Base-by-base conservation (phyloP, 2,113 vertebrate species). In the Entomyzon cyanotis region DNA sequence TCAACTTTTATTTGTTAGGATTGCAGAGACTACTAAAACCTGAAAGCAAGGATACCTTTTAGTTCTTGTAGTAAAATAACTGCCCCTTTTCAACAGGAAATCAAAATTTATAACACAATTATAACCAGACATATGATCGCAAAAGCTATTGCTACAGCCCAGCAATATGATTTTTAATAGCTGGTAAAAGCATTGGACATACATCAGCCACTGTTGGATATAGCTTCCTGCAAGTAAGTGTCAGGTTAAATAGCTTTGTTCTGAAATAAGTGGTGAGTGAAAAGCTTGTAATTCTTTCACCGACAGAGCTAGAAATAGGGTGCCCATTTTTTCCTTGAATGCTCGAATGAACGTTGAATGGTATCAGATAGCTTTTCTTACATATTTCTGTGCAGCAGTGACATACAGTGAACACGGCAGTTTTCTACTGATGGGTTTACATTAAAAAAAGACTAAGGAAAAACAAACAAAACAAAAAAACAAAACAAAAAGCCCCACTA, bases 201-300 rank as follows among this genome's bases (percentile, higher is more conserved):
- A 77, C 39, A 88, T 84, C 55, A 92, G 68, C 65, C 87, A 28
- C 37, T 59, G 62, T 37, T 62, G 17, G 28, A 39, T 67, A 75
- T 58, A 86, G 46, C 62, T 91, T 75, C 56, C 88, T 89, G 25
- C 5, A 27, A 93, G 63, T n/a, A 93, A 75, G 13, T 74, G 52
- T 81, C 77, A 97, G 68, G 50, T 90, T 81, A 94, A 87, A 86
- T 56, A 53, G n/a, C 33, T 89, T 79, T 95, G 35, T 75, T 78
- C 83, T 79, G 41, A 69, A 92, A 76, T 90, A 70, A 94, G 27
- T 12, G 33, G 55, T 21, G 60, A 94, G 47, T 80, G 62, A 79
- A 95, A 96, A 55, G 64, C 53, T 91, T 47, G 1, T 88, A 84
- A 95, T 86, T 89, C 85, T 94, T 88, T 47, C 14, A 62, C 56